phyloP scores from a whole-genome alignment of 2,797 vertebrate genomes.

The Pelochelys cantorii region DNA sequence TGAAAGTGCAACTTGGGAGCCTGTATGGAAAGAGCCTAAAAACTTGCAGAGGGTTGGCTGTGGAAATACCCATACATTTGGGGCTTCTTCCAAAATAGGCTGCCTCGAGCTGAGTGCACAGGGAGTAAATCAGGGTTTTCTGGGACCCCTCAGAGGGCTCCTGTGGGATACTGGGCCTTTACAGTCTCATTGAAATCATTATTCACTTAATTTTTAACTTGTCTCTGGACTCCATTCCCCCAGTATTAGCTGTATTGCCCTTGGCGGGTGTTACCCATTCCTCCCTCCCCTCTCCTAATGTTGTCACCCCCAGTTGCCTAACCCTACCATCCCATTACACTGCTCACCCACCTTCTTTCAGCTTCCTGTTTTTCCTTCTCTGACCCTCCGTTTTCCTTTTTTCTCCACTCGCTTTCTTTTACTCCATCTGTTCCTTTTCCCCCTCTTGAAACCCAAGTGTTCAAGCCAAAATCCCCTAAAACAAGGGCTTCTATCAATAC shows the following conservation, averaged over 20 bases:
- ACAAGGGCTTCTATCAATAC: background rate
- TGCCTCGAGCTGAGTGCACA: background rate
- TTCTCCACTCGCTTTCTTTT: accelerated
- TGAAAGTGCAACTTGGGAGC: background rate
- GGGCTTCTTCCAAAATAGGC: accelerated
- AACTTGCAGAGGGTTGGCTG: background rate
- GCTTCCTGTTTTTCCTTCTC: background rate
- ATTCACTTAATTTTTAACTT: background rate
- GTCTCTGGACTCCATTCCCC: background rate
- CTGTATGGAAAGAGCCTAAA: background rate
- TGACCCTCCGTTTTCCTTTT: accelerated
- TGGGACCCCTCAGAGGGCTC: accelerated
- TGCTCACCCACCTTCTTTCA: background rate
- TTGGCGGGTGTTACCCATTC: background rate
- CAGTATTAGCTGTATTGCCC: background rate
- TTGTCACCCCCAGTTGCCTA: background rate
- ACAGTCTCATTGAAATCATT: background rate
- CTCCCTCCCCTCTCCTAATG: background rate
- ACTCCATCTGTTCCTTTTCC: background rate
- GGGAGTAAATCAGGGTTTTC: accelerated
- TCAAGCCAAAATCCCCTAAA: background rate
- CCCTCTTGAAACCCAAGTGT: background rate
- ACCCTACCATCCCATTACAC: background rate
- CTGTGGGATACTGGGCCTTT: background rate
- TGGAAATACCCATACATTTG: background rate